Percentiles rank a stretch among this genome's conserved stretches.
Evolutionary conservation across 1,140 invertebrate genomes (phyloP).

Genomic region (Reticulitermes speratus): DNA sequence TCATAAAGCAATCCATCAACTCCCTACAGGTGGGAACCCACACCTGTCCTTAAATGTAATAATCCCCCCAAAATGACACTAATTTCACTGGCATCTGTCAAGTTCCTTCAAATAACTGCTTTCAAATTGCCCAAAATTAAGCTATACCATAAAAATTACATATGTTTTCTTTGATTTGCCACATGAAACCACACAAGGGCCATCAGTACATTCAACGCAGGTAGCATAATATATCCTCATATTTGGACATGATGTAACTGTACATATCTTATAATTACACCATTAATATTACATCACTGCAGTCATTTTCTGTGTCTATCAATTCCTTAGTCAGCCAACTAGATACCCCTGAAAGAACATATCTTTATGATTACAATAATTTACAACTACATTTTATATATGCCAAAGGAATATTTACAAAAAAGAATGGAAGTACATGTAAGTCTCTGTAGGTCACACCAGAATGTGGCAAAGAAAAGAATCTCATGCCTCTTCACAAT

Average conservation of each 20-base stretch:
- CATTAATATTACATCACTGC: not conserved
- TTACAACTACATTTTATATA: not conserved
- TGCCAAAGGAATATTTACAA: not conserved
- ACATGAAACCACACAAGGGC: not conserved
- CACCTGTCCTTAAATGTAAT: too few relatives aligned
- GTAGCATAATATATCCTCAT: not conserved
- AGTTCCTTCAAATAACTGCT: not conserved
- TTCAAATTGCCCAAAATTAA: not conserved
- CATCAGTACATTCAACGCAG: not conserved
- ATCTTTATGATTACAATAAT: not conserved
- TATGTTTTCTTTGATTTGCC: not conserved
- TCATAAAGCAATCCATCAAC: too few relatives aligned
- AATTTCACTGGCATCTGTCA: too few relatives aligned
- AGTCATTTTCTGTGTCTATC: not conserved
- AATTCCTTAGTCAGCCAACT: not conserved
- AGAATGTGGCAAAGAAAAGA: not conserved
- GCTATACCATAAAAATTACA: not conserved
- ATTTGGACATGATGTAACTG: not conserved
- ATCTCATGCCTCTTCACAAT: not conserved
- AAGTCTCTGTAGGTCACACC: not conserved
- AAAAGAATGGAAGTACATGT: not conserved
- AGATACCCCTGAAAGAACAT: not conserved
- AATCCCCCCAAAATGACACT: too few relatives aligned
- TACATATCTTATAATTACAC: not conserved
- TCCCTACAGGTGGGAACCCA: too few relatives aligned